Base-by-base conservation (phyloP, 2,888 invertebrate species). In the Furcula furcula region DNA sequence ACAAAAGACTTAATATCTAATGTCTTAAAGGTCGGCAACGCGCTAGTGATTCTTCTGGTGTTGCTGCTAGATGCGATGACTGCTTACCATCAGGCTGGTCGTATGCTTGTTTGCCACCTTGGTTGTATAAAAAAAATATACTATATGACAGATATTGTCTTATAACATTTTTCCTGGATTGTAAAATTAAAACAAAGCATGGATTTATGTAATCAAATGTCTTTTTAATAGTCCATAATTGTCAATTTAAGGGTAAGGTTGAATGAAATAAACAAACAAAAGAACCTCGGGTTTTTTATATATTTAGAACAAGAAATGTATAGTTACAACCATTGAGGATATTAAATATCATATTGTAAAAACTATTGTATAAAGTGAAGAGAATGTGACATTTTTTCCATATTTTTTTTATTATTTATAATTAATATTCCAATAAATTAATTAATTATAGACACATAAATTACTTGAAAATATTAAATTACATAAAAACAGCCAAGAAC, bases 301-400 rank as follows among this genome's bases (percentile, higher is more conserved):
- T 89, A 89, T 89, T 89, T 89, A 89, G 89, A 89, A 89, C 89
- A 89, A 89, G 89, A 89, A 89, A 89, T 89, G 89, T 89, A 89
- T 89, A 88, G 85, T 88, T 89, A 89, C 89, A 89, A 89, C 89
- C 89, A 89, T 89, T 79, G 89, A 89, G 85, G 89, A 89, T 89
- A 89, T 89, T 88, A 87, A 85, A 89, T 89, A 89, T 89, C 89
- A 80, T 89, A 89, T 89, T 87, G 86, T 88, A 88, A 87, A 87
- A 88, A 84, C 88, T 89, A 89, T 89, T 89, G 89, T 89, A 88
- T 83, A 87, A 86, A 86, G 84, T 86, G 88, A 88, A 85, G 85
- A 85, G 80, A 85, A 83, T 86, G 87, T 82, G 85, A 87, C 82
- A 81, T 74, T 81, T 85, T 78, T 77, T 76, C 54, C 71, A 71